phyloP scores from a whole-genome alignment of 2,113 vertebrate species.

The Varanus salvator region DNA sequence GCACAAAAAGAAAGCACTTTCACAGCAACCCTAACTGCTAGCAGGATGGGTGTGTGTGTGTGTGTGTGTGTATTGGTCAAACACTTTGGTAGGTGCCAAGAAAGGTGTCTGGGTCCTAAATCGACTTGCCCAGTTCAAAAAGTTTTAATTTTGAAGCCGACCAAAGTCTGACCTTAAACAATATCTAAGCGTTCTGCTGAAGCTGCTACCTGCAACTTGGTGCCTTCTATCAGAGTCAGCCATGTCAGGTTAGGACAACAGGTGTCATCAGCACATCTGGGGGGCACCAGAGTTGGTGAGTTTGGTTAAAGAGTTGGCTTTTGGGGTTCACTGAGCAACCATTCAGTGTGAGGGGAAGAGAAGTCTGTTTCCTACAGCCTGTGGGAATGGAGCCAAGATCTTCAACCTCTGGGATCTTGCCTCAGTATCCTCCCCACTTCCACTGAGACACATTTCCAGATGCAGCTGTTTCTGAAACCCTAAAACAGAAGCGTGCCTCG shows the following conservation, averaged over 20 bases:
- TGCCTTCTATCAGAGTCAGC: neutral
- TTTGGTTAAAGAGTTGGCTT: neutral
- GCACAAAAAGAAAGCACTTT: too few relatives aligned
- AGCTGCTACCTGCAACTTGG: neutral
- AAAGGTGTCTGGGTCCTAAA: too few relatives aligned
- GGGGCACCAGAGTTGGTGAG: neutral
- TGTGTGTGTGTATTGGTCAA: too few relatives aligned
- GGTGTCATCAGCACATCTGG: neutral
- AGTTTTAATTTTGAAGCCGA: neutral
- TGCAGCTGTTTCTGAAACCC: neutral
- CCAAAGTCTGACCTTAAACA: neutral
- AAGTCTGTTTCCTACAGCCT: neutral
- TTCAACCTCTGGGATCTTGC: neutral
- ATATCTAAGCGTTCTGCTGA: neutral
- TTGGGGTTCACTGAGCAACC: neutral
- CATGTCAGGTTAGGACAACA: neutral
- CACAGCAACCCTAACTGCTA: too few relatives aligned
- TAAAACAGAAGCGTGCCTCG: constrained; percentile 37
- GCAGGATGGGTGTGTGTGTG: too few relatives aligned
- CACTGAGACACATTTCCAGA: neutral
- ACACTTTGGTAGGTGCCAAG: neutral
- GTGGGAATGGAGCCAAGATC: neutral
- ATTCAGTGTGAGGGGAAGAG: neutral
- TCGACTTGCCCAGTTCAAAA: too few relatives aligned
- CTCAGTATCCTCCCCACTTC: neutral